phyloP scores from a whole-genome alignment of 1,140 invertebrate genomes.

The Sminthurinus signatus region DNA sequence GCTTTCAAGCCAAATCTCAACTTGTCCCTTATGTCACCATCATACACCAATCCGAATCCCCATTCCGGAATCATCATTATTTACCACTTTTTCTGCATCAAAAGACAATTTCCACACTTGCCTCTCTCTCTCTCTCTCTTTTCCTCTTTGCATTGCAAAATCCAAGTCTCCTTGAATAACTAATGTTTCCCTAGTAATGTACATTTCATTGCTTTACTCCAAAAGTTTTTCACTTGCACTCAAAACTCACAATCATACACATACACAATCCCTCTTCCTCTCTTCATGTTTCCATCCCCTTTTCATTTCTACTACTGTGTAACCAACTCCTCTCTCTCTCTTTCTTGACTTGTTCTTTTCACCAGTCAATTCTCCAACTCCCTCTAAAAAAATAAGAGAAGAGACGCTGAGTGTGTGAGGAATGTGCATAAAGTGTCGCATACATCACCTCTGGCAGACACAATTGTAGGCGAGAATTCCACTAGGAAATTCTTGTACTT shows the following conservation, averaged over 20 bases:
- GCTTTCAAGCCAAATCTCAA: background rate
- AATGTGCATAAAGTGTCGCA: no score
- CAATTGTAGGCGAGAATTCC: no score
- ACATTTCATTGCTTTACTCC: slow-evolving; percentile 21
- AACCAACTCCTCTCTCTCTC: background rate
- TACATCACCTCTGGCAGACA: no score
- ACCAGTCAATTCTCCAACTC: background rate
- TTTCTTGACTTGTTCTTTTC: background rate
- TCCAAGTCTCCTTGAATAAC: slow-evolving; percentile 23
- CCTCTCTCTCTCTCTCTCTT: slow-evolving; percentile 13
- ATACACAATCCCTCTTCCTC: background rate
- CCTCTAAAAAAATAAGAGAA: background rate
- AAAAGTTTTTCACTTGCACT: no score
- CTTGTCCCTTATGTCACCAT: slow-evolving; percentile 33
- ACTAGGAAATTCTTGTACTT: no score
- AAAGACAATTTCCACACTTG: slow-evolving; percentile 32
- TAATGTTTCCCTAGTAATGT: slow-evolving; percentile 28
- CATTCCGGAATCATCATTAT: slow-evolving; percentile 38
- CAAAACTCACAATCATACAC: no score
- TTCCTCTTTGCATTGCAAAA: slow-evolving; percentile 10
- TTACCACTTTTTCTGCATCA: slow-evolving; percentile 42
- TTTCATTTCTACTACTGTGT: background rate
- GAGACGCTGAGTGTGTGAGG: no score
- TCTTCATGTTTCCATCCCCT: background rate
- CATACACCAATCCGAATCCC: no score